Evolutionary conservation across 1,140 invertebrate genomes (phyloP), one percentile per base, ranked within the genome.

Genomic region (Holcopasites calliopsidis): DNA sequence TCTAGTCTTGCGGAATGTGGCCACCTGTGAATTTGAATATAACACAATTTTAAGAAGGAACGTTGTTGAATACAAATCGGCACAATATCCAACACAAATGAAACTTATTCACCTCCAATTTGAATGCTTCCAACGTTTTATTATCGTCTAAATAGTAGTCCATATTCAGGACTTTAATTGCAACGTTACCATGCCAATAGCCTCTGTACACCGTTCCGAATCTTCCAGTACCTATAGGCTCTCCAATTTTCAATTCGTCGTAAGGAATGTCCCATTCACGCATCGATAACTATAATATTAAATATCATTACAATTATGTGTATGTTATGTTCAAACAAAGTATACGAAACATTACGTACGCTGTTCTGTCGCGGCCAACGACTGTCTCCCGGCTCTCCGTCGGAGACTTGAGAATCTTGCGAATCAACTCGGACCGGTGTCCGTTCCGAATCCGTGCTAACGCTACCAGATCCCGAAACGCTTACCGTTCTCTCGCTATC

Each of bases 221-320:
- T 75, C 97, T 94, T 16, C 98, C 98, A 31, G 94, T 95, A 28
- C 98, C 98, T 79, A 99, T 96, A 76, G 94, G 92, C 77, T 99
- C 97, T 55, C 95, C 94, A 86, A 98, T 94, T 81, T 95, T 95
- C 57, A 99, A 89, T 92, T 99, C 98, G 86, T 98, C 97, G 92
- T 95, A 99, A 55, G 98, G 97, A 91, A 99, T 99, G 92, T 99
- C 98, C 98, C 98, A 99, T 90, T 99, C 98, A 88, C 97, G 95
- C 92, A 98, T 95, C 6, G 97, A 98, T 78, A 99, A 91, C 95
- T 95, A 88, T 70, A 64, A 82, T 28, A 44, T 31, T n/a, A 33
- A 31, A 57, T 69, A 16, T 47, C 2, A 47, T 16, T 18, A 47
- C 16, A 44, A 2, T 38, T 65, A 8, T 28, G 42, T 11, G 62